These are phyloP conservation scores for Meda fulgida DNA, from an alignment of 2,797 vertebrate genomes.

Conservation along the genomic window DNA sequence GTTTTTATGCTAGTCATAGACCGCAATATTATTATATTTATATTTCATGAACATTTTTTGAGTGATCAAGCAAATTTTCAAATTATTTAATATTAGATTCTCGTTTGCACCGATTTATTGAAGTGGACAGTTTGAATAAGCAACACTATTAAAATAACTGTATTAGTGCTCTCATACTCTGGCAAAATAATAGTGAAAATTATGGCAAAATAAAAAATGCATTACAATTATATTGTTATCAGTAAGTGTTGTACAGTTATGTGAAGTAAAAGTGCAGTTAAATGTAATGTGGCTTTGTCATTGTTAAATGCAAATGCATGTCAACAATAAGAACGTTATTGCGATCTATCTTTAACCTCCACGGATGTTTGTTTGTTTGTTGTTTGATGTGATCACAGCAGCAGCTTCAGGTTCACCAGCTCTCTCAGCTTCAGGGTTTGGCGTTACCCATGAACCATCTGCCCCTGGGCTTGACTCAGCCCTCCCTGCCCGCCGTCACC, in stretches of 20 bases:
- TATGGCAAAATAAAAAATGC: background rate
- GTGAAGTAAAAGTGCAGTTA: background rate
- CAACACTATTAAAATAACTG: background rate
- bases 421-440: constrained; percentile 97
- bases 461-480: constrained; percentile 92
- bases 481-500: constrained; percentile 88
- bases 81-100: background rate
- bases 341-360: constrained; percentile 4
- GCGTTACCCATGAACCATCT: constrained; percentile 93
- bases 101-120: background rate
- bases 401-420: constrained; percentile 99
- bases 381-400: constrained; percentile 83
- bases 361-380: constrained; percentile 48
- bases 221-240: background rate
- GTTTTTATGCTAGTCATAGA: too few species aligned
- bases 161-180: background rate
- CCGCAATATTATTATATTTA: background rate
- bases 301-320: background rate
- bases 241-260: background rate
- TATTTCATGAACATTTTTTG: background rate
- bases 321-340: background rate
- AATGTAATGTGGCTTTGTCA: background rate
- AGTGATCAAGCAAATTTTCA: background rate
- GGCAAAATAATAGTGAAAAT: background rate
- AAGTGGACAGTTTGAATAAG: background rate